A percentile compares a stretch with the other conserved stretches of the same genome.
Conservation (phyloP, 2,113 vertebrate species). For the Corydoras sp. region DNA sequence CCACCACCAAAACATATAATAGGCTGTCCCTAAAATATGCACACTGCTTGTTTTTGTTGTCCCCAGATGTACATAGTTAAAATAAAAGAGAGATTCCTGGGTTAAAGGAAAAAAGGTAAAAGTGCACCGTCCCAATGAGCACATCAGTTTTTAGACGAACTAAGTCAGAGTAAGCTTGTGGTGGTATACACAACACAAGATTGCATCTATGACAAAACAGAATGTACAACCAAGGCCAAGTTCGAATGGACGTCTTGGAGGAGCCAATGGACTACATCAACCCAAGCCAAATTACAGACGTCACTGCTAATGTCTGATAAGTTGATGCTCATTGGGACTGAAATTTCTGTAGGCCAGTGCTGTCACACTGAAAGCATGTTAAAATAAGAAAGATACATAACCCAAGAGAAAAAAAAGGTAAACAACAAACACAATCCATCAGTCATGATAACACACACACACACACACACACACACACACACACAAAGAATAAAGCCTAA, state of each 20-base stretch:
- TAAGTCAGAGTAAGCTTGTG: too few species aligned
- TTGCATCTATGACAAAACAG: too few species aligned
- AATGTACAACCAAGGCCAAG: too few species aligned
- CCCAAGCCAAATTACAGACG: background rate
- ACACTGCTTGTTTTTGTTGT: background rate
- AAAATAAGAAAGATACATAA: slow-evolving; percentile 15
- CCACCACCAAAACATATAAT: slow-evolving; percentile 19
- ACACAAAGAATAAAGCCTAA: background rate
- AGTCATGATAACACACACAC: slow-evolving; percentile 1
- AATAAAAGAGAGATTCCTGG: background rate
- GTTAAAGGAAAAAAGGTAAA: background rate
- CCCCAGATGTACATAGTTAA: slow-evolving; percentile 13
- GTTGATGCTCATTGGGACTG: background rate
- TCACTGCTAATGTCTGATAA: background rate
- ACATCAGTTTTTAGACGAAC: background rate
- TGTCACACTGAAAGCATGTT: slow-evolving; percentile 33
- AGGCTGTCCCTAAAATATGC: slow-evolving; percentile 33
- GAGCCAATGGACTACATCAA: too few species aligned
- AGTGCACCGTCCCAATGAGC: background rate
- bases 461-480: slow-evolving; percentile 12
- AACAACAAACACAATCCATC: slow-evolving; percentile 30
- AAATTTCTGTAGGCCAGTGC: slow-evolving; percentile 8
- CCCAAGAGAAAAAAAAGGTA: slow-evolving; percentile 19
- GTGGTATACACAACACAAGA: too few species aligned
- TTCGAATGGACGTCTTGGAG: too few species aligned